Evolutionary conservation across 2,113 vertebrate species (phyloP), one percentile per base, ranked within the genome.

Genomic region (Caracal caracal): DNA sequence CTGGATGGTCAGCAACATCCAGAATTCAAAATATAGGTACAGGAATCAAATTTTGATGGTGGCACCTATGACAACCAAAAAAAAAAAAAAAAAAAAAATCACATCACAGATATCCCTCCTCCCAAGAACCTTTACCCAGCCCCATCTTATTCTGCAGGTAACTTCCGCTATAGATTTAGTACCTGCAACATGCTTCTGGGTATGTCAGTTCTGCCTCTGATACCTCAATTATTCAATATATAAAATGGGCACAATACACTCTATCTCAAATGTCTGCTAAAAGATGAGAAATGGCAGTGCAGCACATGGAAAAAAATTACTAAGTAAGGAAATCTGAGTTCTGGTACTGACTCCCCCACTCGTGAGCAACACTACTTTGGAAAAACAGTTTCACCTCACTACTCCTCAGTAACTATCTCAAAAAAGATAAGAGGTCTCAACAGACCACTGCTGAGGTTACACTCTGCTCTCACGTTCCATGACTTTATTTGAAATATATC

Each of bases 241-340:
- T 68, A 81, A 93, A 93, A 71, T 33, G 37, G 68, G 47, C 63
- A 82, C n/a, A 63, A 30, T 22, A 30, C 13, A 93, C 8, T 24
- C 70, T 16, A 66, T 22, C 24, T 66, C 92, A 75, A 83, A 78
- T 12, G 12, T 73, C 84, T 43, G 49, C 40, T 68, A 79, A 82
- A 78, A 91, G 68, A 83, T 17, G 28, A n/a, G 28, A 59, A 26
- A n/a, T 35, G 40, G 59, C 56, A 93, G 40, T 79, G 61, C 3
- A 35, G 37, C 49, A 68, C 73, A 51, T 37, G 71, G 43, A 22
- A 11, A 68, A 66, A 19, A 65, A 87, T n/a, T 16, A 75, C 28
- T 43, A 76, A 83, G 37, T 37, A 79, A 95, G 40, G 40, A 80
- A 87, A 73, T 97, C 24, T 75, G 84, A 85, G 78, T 73, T 66